These are phyloP conservation scores for Stegodyphus mimosarum DNA, from an alignment of 1,140 invertebrate genomes.

Conservation along the genomic window DNA sequence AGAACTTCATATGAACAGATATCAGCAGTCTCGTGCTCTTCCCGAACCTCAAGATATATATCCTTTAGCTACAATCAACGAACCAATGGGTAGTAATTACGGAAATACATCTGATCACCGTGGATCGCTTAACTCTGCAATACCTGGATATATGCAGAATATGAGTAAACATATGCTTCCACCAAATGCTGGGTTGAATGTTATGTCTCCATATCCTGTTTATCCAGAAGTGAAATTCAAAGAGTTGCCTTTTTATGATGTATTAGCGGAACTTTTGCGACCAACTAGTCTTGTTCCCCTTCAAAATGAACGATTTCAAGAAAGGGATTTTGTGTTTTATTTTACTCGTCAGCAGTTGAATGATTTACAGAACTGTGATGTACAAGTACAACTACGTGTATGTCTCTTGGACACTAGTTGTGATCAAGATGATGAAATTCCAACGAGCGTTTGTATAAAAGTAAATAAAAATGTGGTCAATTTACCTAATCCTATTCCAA, in stretches of 20 bases:
- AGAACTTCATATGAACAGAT: slow-evolving; percentile 76
- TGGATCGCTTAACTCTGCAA: not conserved
- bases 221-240: slow-evolving; percentile 92
- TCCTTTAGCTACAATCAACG: not conserved
- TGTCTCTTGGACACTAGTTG: slow-evolving; percentile 89
- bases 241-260: slow-evolving; percentile 92
- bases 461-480: slow-evolving; percentile 92
- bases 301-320: slow-evolving; percentile 81
- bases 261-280: slow-evolving; percentile 86
- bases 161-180: slow-evolving; percentile 17
- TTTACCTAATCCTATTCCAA: slow-evolving; percentile 95
- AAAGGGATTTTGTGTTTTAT: slow-evolving; percentile 87
- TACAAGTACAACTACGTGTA: slow-evolving; percentile 88
- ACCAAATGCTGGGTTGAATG: not conserved
- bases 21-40: not conserved
- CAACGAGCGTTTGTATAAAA: slow-evolving; percentile 91
- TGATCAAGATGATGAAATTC: slow-evolving; percentile 96
- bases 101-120: not conserved
- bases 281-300: slow-evolving; percentile 82
- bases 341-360: slow-evolving; percentile 89
- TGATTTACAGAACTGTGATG: slow-evolving; percentile 80
- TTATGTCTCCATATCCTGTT: slow-evolving; percentile 73
- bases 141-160: not conserved
- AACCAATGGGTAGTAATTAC: slow-evolving; percentile 11
- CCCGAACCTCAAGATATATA: slow-evolving; percentile 23